Base-by-base conservation (phyloP, 2,888 invertebrate species). In the Protodeltote pygarga region DNA sequence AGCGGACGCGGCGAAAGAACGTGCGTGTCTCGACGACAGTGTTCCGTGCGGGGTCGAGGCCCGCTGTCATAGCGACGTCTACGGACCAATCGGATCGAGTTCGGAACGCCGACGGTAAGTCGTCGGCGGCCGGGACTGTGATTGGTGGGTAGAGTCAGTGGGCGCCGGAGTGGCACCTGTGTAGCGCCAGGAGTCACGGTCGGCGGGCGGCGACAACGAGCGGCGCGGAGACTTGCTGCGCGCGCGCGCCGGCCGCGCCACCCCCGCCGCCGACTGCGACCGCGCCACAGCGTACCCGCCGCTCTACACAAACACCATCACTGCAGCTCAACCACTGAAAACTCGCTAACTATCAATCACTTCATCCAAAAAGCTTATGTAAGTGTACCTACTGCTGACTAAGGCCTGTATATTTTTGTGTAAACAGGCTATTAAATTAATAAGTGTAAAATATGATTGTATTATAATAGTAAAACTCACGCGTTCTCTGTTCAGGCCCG, bases 251-350 rank as follows among this genome's bases (percentile, higher is more conserved):
- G 84, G 75, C 54, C 85, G 79, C 55, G 79, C 79, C 42, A 84
- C 88, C 27, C 97, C 97, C 47, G 97, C 97, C 46, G 97, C 97
- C 46, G 97, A 97, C 88, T 97, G 97, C 75, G 97, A 97, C 65
- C 97, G 94, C 80, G 96, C 96, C 95, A 83, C 86, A 75, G 78
- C 75, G 81, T 85, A 87, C 17, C 85, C 87, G 37, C 76, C 75
- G 58, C 93, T 89, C 92, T 92, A 83, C 76, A 35, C 27, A 37
- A 37, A 55, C 57, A 37, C 20, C 15, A 27, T 11, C 9, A 3
- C 10, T 3, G 21, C 35, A 15, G 4, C 8, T 21, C 19, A 34
- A n/a, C 20, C 3, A 9, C 23, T 10, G 5, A 6, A 10, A 3
- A 6, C n/a, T 3, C 3, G 6, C 5, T 17, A 11, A 13, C 6